These are phyloP conservation scores for Epinephelus fuscoguttatus DNA, from an alignment of 2,113 vertebrate genomes.

Conservation along the genomic window DNA sequence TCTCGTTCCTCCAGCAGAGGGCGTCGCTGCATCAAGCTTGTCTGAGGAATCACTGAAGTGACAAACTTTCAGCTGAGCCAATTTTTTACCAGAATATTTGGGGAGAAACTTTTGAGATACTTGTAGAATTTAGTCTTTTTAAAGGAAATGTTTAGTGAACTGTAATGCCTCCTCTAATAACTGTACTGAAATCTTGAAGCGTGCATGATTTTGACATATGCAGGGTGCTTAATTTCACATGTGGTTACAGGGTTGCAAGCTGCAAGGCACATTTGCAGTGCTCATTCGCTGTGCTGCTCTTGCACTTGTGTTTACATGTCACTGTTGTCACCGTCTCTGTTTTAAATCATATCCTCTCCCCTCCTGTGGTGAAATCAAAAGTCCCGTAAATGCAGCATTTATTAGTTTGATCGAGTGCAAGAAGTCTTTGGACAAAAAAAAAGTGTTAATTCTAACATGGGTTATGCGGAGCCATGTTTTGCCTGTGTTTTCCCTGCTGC, in stretches of 20 bases:
- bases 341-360: conserved; percentile 11
- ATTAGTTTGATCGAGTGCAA: background rate
- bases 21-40: conserved; percentile 14
- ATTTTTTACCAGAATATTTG: background rate
- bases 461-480: background rate
- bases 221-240: background rate
- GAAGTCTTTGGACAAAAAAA: background rate
- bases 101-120: background rate
- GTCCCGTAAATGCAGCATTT: background rate
- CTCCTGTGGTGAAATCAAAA: background rate
- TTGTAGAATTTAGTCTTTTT: background rate
- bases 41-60: background rate
- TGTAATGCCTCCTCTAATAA: background rate
- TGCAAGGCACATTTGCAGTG: background rate
- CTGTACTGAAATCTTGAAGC: background rate
- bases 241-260: background rate
- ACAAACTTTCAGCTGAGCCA: background rate
- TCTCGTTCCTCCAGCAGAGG: conserved; percentile 69
- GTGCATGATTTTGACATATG: background rate
- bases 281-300: background rate
- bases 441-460: background rate
- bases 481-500: conserved; percentile 12
- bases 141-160: background rate
- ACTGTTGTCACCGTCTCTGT: background rate
- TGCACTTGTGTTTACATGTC: background rate